Evolutionary conservation across 2,797 vertebrate species (phyloP).

Genomic region (Neostethus bicornis): DNA sequence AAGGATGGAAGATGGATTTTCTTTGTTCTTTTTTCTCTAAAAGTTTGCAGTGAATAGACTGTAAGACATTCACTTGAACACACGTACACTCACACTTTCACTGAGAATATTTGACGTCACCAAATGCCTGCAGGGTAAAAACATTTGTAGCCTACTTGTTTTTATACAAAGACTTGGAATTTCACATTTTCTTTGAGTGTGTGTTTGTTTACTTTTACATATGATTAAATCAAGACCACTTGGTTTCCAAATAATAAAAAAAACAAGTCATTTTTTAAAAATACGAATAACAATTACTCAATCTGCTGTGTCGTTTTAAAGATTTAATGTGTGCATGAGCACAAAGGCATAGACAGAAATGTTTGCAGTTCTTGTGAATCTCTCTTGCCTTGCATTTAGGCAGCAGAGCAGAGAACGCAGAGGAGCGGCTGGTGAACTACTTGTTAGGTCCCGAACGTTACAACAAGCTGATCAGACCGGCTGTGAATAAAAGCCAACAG

Average conservation of each 20-base stretch:
- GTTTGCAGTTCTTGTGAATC: background rate
- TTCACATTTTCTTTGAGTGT: background rate
- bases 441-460: constrained; percentile 81
- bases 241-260: no score
- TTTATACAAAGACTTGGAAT: constrained; percentile 8
- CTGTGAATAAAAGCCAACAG: constrained; percentile 83
- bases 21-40: constrained; percentile 46
- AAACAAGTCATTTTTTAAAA: no score
- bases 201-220: background rate
- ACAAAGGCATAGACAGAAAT: no score
- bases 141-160: constrained; percentile 49
- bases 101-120: constrained; percentile 16
- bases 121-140: constrained; percentile 30
- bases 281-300: constrained; percentile 8
- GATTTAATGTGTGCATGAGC: no score
- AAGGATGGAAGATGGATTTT: constrained; percentile 54
- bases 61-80: constrained; percentile 11
- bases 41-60: constrained; percentile 42
- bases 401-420: constrained; percentile 76
- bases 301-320: constrained; percentile 2
- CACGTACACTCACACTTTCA: constrained; percentile 8
- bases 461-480: constrained; percentile 84
- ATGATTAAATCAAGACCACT: background rate
- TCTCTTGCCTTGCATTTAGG: constrained; percentile 46
- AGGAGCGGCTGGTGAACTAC: constrained; percentile 82